phyloP scores from a whole-genome alignment of 2,113 vertebrate genomes.

The Dromaius novaehollandiae region DNA sequence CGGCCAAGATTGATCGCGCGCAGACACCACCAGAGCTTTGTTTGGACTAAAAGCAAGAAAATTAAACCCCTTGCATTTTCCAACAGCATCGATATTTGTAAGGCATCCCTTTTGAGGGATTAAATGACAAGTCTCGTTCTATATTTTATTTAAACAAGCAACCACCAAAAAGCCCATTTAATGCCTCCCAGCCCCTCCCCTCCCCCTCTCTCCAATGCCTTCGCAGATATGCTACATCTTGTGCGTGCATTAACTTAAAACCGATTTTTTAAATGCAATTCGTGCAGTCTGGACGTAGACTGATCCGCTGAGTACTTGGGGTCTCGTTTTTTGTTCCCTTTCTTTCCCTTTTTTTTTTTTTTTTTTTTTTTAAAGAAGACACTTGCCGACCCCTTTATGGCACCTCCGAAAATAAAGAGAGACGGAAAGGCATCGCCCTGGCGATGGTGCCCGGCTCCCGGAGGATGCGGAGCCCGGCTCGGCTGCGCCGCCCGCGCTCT shows the following conservation, averaged over 20 bases:
- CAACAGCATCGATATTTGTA: slow-evolving; percentile 80
- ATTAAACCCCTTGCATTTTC: slow-evolving; percentile 82
- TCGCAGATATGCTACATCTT: slow-evolving; percentile 59
- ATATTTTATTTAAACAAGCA: slow-evolving; percentile 75
- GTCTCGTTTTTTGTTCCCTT: not conserved
- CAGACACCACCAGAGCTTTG: slow-evolving; percentile 95
- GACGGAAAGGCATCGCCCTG: not conserved
- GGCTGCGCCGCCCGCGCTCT: not conserved
- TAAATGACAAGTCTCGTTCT: slow-evolving; percentile 68
- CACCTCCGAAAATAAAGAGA: slow-evolving; percentile 11
- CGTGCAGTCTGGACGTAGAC: not conserved
- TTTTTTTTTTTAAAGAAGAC: not conserved
- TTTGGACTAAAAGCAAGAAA: slow-evolving; percentile 99
- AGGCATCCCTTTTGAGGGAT: slow-evolving; percentile 67
- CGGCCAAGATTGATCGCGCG: slow-evolving; percentile 96
- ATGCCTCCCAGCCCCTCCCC: slow-evolving; percentile 55
- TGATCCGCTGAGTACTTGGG: not conserved
- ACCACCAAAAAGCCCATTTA: slow-evolving; percentile 67
- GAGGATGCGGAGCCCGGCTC: not conserved
- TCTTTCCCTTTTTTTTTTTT: rapidly evolving
- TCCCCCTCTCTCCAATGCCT: slow-evolving; percentile 66
- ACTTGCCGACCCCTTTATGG: not conserved
- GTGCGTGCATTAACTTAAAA: slow-evolving; percentile 70
- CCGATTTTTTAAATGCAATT: slow-evolving; percentile 57
- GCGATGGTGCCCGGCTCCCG: not conserved